Evolutionary conservation across 2,888 invertebrate species (phyloP).

Genomic region (Metalampra italica): DNA sequence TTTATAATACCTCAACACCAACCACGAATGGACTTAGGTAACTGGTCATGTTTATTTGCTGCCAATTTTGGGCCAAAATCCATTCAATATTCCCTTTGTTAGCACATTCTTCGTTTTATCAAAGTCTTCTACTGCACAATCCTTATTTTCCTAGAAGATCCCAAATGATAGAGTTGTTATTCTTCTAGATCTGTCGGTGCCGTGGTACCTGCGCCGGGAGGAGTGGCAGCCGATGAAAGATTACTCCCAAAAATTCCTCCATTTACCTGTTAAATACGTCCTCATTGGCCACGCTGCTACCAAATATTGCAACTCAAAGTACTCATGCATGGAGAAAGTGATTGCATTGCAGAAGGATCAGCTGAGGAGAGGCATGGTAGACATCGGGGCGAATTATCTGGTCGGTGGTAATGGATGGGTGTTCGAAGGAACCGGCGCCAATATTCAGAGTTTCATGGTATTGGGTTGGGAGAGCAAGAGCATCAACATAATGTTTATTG

Average conservation of each 20-base stretch:
- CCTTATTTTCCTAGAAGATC: neutral
- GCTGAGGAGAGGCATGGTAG: constrained; percentile 3
- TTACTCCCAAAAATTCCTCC: neutral
- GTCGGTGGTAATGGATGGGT: constrained; percentile 14
- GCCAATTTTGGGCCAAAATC: no score
- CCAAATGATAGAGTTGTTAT: neutral
- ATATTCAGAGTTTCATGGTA: constrained; percentile 7
- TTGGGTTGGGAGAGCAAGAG: constrained; percentile 6
- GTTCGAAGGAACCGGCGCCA: constrained; percentile 16
- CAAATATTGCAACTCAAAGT: constrained; percentile 1
- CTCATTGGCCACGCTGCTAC: constrained; percentile 14
- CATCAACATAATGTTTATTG: constrained; percentile 15
- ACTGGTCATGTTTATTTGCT: neutral
- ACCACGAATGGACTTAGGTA: constrained; percentile 15
- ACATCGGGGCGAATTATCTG: constrained; percentile 16
- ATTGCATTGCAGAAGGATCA: neutral
- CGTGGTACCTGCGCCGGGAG: constrained; percentile 15
- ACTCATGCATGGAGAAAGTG: neutral
- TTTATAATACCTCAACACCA: constrained; percentile 1
- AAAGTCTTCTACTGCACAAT: neutral
- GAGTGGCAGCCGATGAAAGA: constrained; percentile 9
- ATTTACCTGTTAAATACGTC: constrained; percentile 11
- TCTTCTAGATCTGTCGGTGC: no score
- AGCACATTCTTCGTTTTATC: neutral
- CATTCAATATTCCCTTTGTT: no score